phyloP scores from a whole-genome alignment of 2,888 invertebrate species.

The Drosophila mercatorum region DNA sequence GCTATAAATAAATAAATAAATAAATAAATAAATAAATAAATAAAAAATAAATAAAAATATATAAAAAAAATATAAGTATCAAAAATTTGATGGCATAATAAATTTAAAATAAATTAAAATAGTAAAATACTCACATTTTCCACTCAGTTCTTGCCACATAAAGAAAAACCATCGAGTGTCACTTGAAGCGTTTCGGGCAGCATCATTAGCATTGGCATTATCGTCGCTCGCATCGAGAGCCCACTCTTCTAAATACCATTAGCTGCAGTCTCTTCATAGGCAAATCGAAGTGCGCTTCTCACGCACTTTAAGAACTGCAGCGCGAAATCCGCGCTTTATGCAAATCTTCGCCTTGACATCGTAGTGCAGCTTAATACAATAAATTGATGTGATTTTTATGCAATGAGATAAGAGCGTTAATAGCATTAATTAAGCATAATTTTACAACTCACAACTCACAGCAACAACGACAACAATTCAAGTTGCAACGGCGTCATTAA shows the following conservation, averaged over 20 bases:
- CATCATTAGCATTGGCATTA: conserved; percentile 19
- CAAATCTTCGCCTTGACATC: conserved; percentile 73
- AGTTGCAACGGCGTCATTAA: conserved; percentile 25
- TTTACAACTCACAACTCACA: conserved; percentile 22
- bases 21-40: too few species aligned
- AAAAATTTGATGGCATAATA: not conserved
- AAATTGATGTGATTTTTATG: conserved; percentile 78
- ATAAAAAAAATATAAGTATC: too few species aligned
- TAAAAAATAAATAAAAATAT: not conserved
- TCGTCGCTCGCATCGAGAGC: conserved; percentile 6
- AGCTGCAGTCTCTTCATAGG: conserved; percentile 5
- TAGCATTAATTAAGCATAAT: conserved; percentile 76
- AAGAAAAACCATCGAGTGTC: not conserved
- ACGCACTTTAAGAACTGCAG: conserved; percentile 43
- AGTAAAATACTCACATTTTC: not conserved
- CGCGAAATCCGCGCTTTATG: conserved; percentile 51
- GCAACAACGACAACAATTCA: conserved; percentile 4
- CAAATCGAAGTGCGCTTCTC: conserved; percentile 19
- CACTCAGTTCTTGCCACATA: not conserved
- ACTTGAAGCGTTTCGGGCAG: not conserved
- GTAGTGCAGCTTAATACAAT: conserved; percentile 59
- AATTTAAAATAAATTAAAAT: not conserved
- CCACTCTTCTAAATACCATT: conserved; percentile 22
- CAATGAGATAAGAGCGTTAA: conserved; percentile 58
- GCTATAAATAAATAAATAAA: conserved; percentile 20